Percentiles rank a stretch among this genome's conserved stretches.
These are phyloP conservation scores for Drosophila sordidapex DNA, from an alignment of 2,888 invertebrate species.

Conservation along the genomic window DNA sequence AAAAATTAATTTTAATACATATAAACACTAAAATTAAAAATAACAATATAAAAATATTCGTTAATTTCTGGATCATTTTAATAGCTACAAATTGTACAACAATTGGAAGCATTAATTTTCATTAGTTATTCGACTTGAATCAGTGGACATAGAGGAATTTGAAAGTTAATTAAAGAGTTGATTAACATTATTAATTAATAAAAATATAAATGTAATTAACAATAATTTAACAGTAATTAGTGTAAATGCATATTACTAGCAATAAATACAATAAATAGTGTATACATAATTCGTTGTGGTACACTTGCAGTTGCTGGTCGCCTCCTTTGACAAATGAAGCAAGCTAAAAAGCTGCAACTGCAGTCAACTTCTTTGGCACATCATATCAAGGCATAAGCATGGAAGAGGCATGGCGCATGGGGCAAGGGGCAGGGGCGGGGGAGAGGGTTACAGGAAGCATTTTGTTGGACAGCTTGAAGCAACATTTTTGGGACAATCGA, in stretches of 20 bases:
- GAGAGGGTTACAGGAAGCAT: constrained; percentile 28
- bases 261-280: background rate
- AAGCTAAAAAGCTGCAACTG: constrained; percentile 56
- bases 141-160: too few species aligned
- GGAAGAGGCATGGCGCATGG: too few species aligned
- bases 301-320: constrained; percentile 1
- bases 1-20: too few species aligned
- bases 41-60: too few species aligned
- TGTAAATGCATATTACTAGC: too few species aligned
- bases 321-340: constrained; percentile 70
- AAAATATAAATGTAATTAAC: background rate
- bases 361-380: constrained; percentile 62
- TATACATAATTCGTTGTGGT: constrained; percentile 7
- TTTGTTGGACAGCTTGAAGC: constrained; percentile 31
- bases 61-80: background rate
- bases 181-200: background rate
- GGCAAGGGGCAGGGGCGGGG: fast-evolving
- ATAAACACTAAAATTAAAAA: too few species aligned
- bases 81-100: too few species aligned
- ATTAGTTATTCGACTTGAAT: too few species aligned
- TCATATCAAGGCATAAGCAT: constrained; percentile 2
- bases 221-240: background rate
- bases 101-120: too few species aligned
- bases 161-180: background rate
- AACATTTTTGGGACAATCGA: constrained; percentile 19